Conservation (phyloP, 2,797 vertebrate species). For the Myripristis jacobus region DNA sequence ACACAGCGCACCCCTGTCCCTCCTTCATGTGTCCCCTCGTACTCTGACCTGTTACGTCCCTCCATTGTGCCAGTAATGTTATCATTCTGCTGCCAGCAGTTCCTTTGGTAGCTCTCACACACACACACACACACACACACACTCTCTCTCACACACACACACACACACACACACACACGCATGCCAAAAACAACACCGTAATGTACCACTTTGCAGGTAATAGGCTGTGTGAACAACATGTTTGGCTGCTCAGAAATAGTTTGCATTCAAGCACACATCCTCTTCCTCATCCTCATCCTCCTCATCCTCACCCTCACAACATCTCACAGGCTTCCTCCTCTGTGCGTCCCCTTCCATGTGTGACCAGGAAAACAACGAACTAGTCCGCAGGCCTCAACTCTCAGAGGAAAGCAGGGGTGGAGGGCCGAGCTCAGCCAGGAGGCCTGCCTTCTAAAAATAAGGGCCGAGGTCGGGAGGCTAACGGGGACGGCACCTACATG, state of each 20-base stretch:
- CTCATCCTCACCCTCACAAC: slow-evolving; percentile 7
- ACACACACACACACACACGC: background rate
- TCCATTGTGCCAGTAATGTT: slow-evolving; percentile 46
- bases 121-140: too few species aligned
- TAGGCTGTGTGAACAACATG: slow-evolving; percentile 49
- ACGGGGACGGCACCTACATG: slow-evolving; percentile 23
- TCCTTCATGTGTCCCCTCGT: slow-evolving; percentile 5
- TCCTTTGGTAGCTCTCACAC: slow-evolving; percentile 34
- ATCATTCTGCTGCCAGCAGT: slow-evolving; percentile 55
- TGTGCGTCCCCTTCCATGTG: slow-evolving; percentile 43
- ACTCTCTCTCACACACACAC: too few species aligned
- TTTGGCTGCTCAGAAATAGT: slow-evolving; percentile 54
- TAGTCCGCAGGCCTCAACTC: slow-evolving; percentile 20
- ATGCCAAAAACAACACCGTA: slow-evolving; percentile 55
- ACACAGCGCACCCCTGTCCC: background rate
- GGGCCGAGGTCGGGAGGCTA: slow-evolving; percentile 13
- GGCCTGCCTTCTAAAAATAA: slow-evolving; percentile 62
- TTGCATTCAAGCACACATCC: slow-evolving; percentile 24
- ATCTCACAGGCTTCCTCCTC: slow-evolving; percentile 59
- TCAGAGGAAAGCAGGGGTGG: slow-evolving; percentile 42
- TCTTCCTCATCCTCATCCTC: slow-evolving; percentile 15
- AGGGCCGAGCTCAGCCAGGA: slow-evolving; percentile 34
- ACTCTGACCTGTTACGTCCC: slow-evolving; percentile 47
- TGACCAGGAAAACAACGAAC: slow-evolving; percentile 71
- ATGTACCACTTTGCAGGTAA: slow-evolving; percentile 26